Conservation (phyloP, 2,888 invertebrate species). For the Asteroscopus sphinx region DNA sequence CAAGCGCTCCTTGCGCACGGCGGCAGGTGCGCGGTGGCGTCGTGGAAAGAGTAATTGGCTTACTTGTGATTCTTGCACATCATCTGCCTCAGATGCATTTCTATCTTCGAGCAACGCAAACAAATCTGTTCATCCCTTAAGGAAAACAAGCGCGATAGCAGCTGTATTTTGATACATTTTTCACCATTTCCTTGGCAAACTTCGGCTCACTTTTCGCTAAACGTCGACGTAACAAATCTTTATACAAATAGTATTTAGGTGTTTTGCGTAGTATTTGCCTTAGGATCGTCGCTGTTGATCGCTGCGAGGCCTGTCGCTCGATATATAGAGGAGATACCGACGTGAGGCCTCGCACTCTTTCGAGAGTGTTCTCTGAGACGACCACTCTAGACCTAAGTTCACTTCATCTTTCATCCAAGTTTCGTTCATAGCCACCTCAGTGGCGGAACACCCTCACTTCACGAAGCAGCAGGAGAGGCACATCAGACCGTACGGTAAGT, state of each 20-base stretch:
- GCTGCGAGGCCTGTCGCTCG: constrained; percentile 66
- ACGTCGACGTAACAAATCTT: constrained; percentile 73
- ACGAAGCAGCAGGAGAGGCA: constrained; percentile 68
- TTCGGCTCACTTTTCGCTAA: constrained; percentile 43
- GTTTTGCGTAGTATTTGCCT: constrained; percentile 83
- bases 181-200: constrained; percentile 46
- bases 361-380: constrained; percentile 79
- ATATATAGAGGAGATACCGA: constrained; percentile 74
- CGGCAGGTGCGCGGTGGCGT: no score
- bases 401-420: constrained; percentile 69
- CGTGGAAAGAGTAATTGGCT: neutral
- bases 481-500: constrained; percentile 79
- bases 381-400: constrained; percentile 77
- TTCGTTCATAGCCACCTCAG: constrained; percentile 85
- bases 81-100: no score
- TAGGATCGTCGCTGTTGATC: constrained; percentile 79
- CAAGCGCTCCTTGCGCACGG: no score
- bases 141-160: neutral
- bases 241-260: constrained; percentile 81
- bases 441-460: constrained; percentile 79
- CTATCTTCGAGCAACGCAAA: no score
- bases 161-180: neutral
- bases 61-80: no score
- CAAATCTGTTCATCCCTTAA: neutral
- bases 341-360: constrained; percentile 75